Evolutionary conservation across 2,797 vertebrate species (phyloP), one percentile per base, ranked within the genome.

Genomic region (Sphenopsis melanotis): DNA sequence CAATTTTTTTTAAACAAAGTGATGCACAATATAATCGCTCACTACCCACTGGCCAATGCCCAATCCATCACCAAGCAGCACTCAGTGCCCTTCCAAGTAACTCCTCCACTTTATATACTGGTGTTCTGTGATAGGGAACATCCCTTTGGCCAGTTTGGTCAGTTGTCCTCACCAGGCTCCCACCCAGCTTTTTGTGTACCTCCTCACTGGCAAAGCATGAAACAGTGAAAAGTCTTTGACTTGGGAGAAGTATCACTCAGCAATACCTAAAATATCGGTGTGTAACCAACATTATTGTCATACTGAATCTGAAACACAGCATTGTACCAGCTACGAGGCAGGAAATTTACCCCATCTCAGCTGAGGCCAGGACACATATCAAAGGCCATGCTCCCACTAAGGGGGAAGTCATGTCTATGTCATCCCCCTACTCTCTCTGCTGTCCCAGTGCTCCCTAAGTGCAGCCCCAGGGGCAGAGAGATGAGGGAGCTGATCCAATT

Each of bases 31-130:
- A 17, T 55, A 39, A 37, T 55, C 1, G 0, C 44, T 77, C 15
- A 50, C 13, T 32, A 46, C 7, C 29, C 0, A 1, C 37, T 69
- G 42, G 44, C 9, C 0, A 0, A 39, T 39, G 44, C 8, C 50
- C n/a, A 80, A 12, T 6, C 6, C 12, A 4, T 69, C 41, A 55
- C 42, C 29, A 37, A 69, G 56, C n/a, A 63, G 69, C 8, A 6
- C 56, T 56, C 1, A 0, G 37, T 34, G 14, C 37, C 61, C 49
- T 74, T 74, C 18, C 56, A 57, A 7, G 20, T 50, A 75, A 21
- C 42, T 63, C 24, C 56, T 47, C 29, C 18, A 24, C 37, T 56
- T 63, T 63, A 27, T 39, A 21, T 52, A 27, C 24, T 39, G 41
- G 12, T 2, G 0, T 85, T 60, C 29, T 34, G 5, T 61, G 24